These are phyloP conservation scores for Ischnura elegans DNA, from an alignment of 2,888 invertebrate genomes.

Conservation along the genomic window DNA sequence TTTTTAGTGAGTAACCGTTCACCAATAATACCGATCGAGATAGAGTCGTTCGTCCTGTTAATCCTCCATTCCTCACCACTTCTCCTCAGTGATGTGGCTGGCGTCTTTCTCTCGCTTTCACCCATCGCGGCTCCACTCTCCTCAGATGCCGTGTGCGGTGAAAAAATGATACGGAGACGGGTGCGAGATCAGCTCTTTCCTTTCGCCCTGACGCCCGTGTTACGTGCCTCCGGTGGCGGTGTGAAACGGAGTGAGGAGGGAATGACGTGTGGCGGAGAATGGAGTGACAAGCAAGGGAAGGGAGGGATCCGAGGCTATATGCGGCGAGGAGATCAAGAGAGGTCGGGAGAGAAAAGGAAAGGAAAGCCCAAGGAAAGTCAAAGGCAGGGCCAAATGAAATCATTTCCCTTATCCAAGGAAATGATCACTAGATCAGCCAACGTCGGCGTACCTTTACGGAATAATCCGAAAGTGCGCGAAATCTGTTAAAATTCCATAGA, in stretches of 20 bases:
- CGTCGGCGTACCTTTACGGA: too few relatives aligned
- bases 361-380: background rate
- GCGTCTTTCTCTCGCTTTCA: background rate
- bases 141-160: slow-evolving; percentile 17
- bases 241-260: background rate
- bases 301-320: background rate
- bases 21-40: too few relatives aligned
- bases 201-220: background rate
- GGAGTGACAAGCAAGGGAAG: background rate
- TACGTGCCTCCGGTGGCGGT: background rate
- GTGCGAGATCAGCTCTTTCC: slow-evolving; percentile 1
- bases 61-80: too few relatives aligned
- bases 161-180: background rate
- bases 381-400: background rate
- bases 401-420: too few relatives aligned
- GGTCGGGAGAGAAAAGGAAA: background rate
- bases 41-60: too few relatives aligned
- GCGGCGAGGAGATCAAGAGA: background rate
- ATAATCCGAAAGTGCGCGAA: too few relatives aligned
- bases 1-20: too few relatives aligned
- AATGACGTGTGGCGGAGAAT: background rate
- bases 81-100: too few relatives aligned
- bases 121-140: background rate
- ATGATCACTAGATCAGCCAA: too few relatives aligned
- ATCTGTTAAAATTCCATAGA: too few relatives aligned